Evolutionary conservation across 2,888 invertebrate genomes (phyloP), one percentile per base, ranked within the genome.

Genomic region (Molanna angustata): DNA sequence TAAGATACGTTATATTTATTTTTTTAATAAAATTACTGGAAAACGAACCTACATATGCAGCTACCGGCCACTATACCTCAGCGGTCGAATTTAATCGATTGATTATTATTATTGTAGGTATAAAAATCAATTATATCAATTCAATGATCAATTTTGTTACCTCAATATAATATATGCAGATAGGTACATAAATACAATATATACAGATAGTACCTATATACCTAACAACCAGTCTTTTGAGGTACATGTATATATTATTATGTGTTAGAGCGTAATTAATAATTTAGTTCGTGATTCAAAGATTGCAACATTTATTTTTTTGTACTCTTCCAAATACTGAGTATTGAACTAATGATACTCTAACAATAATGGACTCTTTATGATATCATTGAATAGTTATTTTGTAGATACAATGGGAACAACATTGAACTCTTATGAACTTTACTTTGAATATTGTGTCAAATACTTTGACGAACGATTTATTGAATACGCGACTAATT

Each of bases 371-470:
- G 47, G 39, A 18, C n/a, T 31, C 49, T n/a, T 41, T 39, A 41
- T 49, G 41, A 49, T 40, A 49, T 49, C 49, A 49, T 18, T 19
- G 32, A 17, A 35, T 11, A 35, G n/a, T n/a, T 20, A 35, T 19
- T 13, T 35, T 19, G 22, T 4, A 14, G 35, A 35, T 27, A 35
- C 4, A 42, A 27, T 37, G 41, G 32, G 32, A 43, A 27, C 32
- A 43, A 33, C 51, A 40, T 45, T 51, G 51, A 51, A 44, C 44
- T 45, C 31, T 40, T 32, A 9, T 51, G 51, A 51, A 51, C 51
- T 31, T n/a, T 4, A 17, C 2, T 13, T 16, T 4, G 18, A 41
- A 49, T 32, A 27, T 41, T 40, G 41, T 49, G 49, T 35, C 49
- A 49, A 41, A 49, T 41, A 32, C 19, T 6, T 42, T 27, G 11